These are phyloP conservation scores for Mesitornis unicolor DNA, from an alignment of 2,113 vertebrate genomes.

Conservation along the genomic window DNA sequence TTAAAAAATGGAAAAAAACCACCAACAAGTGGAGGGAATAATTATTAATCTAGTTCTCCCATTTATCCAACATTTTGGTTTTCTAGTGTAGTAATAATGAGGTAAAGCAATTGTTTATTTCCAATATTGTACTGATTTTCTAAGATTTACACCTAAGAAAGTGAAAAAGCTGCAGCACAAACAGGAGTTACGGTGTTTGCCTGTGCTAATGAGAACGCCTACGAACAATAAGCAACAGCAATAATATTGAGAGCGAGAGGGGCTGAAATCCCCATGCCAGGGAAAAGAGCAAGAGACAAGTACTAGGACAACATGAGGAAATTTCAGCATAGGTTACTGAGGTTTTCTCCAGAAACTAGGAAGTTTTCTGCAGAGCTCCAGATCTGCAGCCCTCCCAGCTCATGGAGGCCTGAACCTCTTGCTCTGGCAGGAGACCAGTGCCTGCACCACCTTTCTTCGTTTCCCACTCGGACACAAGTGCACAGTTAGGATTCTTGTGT, in stretches of 20 bases:
- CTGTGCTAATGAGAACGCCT: not conserved
- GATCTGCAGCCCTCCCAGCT: too few relatives aligned
- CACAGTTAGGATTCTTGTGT: not conserved
- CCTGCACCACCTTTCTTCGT: not conserved
- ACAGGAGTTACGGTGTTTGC: not conserved
- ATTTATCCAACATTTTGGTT: not conserved
- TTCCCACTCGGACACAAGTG: not conserved
- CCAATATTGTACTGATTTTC: not conserved
- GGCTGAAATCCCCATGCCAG: not conserved
- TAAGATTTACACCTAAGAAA: not conserved
- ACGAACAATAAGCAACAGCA: not conserved
- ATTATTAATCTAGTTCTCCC: not conserved
- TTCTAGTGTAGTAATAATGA: not conserved
- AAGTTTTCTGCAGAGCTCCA: not conserved
- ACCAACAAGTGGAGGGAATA: not conserved
- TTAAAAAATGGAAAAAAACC: too few relatives aligned
- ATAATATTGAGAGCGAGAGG: rapidly evolving
- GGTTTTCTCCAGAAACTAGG: not conserved
- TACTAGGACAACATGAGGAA: not conserved
- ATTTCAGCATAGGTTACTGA: not conserved
- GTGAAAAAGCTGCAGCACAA: not conserved
- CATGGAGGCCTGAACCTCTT: rapidly evolving
- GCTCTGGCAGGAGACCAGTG: not conserved
- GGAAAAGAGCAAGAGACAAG: not conserved
- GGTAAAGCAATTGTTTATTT: not conserved